These are phyloP conservation scores for Notechis scutatus DNA, from an alignment of 2,113 vertebrate genomes.

Conservation along the genomic window DNA sequence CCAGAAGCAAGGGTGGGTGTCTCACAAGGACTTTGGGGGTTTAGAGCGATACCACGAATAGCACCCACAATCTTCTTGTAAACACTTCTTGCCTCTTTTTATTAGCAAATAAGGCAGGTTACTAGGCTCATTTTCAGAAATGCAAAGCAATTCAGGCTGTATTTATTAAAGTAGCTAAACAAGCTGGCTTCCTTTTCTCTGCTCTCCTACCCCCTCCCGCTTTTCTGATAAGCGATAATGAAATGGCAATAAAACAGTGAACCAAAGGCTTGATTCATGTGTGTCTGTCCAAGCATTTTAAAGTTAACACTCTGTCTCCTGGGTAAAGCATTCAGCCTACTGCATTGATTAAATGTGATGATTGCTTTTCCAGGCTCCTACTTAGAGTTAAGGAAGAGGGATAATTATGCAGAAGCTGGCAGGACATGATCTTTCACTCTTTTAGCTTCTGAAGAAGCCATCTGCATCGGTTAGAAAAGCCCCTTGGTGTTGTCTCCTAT, in stretches of 20 bases:
- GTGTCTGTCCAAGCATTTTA: not conserved
- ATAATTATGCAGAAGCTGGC: not conserved
- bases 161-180: not conserved
- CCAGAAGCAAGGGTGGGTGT: not conserved
- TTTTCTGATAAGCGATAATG: not conserved
- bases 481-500: not conserved
- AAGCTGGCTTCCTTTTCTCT: not conserved
- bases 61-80: not conserved
- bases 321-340: not conserved
- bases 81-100: not conserved
- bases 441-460: not conserved
- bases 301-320: not conserved
- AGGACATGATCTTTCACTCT: not conserved
- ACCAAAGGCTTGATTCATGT: not conserved
- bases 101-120: not conserved
- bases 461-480: not conserved
- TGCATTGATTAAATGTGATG: not conserved
- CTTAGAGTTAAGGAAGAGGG: not conserved
- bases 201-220: not conserved
- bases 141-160: not conserved
- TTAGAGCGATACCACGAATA: not conserved
- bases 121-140: not conserved
- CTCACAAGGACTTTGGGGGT: not conserved
- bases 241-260: not conserved
- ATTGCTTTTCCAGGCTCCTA: not conserved